Base-by-base conservation (phyloP, 2,888 invertebrate species). In the Sarcophaga subvicina region DNA sequence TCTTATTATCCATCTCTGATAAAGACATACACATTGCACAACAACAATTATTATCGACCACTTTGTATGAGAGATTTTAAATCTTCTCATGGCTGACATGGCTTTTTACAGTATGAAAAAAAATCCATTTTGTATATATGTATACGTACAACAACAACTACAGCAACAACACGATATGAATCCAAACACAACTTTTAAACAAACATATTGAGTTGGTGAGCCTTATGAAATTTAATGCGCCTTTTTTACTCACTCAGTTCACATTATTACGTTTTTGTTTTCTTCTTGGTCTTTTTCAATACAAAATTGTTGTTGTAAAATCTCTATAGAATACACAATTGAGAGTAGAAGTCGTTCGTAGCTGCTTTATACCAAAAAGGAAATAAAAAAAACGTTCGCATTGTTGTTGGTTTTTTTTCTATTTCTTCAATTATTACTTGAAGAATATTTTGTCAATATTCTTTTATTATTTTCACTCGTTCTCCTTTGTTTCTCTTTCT, bases 361-460 rank as follows among this genome's bases (percentile, higher is more conserved):
- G 54, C 54, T 54, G 54, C 2, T 54, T 12, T 54, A 17, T 54
- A 54, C 17, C 12, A 54, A 54, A 54, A 17, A 54, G 17, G 17
- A 54, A 14, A 12, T 54, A 54, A 54, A 14, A 4, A 17, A 54
- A 14, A 54, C 3, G 62, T 22, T 62, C 3, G 14, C 49, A 6
- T 49, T 75, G 62, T 73, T 83, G 62, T 67, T 73, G 78, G 47
- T 45, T 67, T 17, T 37, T 54, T 79, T 59, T 63, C 60, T 79
- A 73, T 79, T 73, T 79, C 54, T 79, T 78, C 73, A 83, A 83
- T 83, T 70, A 83, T 79, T 79, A 54, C 54, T 54, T 54, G 54
- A 54, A 54, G 12, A 14, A 54, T 37, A 47, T 60, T 11, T 79
- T 83, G 67, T 79, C 69, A 79, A 79, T 73, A 70, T 72, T 54